Evolutionary conservation across 2,888 invertebrate species (phyloP).

Genomic region (Brassicogethes aeneus): DNA sequence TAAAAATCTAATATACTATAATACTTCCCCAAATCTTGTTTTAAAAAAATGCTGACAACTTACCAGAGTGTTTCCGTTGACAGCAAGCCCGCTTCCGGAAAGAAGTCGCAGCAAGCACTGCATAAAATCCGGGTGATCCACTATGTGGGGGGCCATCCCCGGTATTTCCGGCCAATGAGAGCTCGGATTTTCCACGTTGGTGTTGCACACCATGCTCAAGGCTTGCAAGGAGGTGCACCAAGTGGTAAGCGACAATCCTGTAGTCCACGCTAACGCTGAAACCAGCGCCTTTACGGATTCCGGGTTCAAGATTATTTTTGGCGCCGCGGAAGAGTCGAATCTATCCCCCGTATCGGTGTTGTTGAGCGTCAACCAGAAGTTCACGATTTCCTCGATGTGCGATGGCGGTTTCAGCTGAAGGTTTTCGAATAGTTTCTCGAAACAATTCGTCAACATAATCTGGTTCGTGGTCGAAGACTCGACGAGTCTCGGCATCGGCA

Average conservation of each 20-base stretch:
- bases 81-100: conserved; percentile 53
- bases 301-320: conserved; percentile 55
- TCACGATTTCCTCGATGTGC: conserved; percentile 74
- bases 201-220: conserved; percentile 63
- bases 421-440: conserved; percentile 60
- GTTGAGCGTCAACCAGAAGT: conserved; percentile 82
- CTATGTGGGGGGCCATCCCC: conserved; percentile 54
- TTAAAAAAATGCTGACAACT: too few relatives aligned
- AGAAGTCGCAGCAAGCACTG: conserved; percentile 58
- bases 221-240: conserved; percentile 75
- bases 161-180: conserved; percentile 19
- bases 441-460: conserved; percentile 59
- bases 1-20: too few relatives aligned
- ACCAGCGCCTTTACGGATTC: conserved; percentile 58
- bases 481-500: conserved; percentile 36
- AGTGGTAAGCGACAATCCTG: conserved; percentile 61
- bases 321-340: conserved; percentile 49
- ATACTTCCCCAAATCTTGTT: too few relatives aligned
- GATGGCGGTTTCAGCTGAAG: conserved; percentile 60
- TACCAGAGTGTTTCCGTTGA: conserved; percentile 46
- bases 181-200: conserved; percentile 33
- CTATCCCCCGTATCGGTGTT: conserved; percentile 42
- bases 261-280: conserved; percentile 55
- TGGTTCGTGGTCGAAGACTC: conserved; percentile 38
- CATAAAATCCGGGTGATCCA: conserved; percentile 58